Percentiles rank a stretch among this genome's conserved stretches.
Conservation (phyloP, 2,888 invertebrate species). For the Bursaphelenchus okinawaensis region DNA sequence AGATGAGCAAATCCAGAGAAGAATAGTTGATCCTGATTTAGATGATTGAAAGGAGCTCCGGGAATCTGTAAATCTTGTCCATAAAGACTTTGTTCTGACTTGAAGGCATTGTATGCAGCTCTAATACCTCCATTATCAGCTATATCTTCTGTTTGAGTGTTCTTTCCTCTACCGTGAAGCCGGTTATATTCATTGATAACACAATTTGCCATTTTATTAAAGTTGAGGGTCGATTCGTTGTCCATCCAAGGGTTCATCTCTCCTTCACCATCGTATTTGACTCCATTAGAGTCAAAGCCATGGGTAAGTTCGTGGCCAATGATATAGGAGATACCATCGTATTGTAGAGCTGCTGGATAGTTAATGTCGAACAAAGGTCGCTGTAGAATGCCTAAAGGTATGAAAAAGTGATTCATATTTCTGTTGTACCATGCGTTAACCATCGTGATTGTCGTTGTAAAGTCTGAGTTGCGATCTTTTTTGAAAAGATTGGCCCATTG, state of each 20-base stretch:
- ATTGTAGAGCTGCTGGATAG: neutral
- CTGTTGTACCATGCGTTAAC: neutral
- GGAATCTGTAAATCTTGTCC: slow-evolving; percentile 46
- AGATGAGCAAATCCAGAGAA: slow-evolving; percentile 42
- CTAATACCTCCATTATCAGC: slow-evolving; percentile 60
- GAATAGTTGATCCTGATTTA: slow-evolving; percentile 49
- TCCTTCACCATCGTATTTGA: neutral
- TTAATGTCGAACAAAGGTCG: neutral
- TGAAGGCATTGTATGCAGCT: slow-evolving; percentile 40
- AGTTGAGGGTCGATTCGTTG: neutral
- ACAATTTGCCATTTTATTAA: neutral
- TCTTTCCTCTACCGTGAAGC: neutral
- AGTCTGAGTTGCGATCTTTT: neutral
- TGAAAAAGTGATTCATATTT: neutral
- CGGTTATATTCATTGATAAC: neutral
- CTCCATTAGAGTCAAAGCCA: slow-evolving; percentile 5
- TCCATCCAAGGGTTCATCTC: neutral
- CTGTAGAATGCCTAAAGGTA: neutral
- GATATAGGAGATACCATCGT: neutral
- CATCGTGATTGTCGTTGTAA: neutral
- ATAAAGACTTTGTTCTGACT: slow-evolving; percentile 25
- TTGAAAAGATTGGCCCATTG: neutral
- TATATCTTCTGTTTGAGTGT: slow-evolving; percentile 31
- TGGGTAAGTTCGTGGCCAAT: slow-evolving; percentile 12
- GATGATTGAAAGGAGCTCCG: slow-evolving; percentile 32